Percentiles rank a stretch among this genome's conserved stretches.
Evolutionary conservation across 2,888 invertebrate species (phyloP).

Genomic region (Ochropleura leucogaster): DNA sequence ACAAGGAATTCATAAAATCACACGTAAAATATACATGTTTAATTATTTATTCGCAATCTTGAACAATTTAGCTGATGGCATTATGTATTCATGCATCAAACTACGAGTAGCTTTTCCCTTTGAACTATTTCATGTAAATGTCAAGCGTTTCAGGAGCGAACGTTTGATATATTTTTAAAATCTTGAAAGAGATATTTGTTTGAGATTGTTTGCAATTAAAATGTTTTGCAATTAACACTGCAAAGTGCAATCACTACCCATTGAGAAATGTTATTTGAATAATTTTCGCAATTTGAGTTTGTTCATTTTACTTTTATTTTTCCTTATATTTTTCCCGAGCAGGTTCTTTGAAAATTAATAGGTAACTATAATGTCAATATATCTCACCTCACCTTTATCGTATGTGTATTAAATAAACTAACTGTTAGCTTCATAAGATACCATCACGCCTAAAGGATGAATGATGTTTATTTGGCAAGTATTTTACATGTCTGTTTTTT

Average conservation of each 20-base stretch:
- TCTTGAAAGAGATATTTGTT: slow-evolving; percentile 23
- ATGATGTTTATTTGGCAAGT: no score
- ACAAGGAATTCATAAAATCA: neutral
- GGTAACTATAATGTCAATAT: no score
- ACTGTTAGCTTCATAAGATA: no score
- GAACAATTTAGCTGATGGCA: neutral
- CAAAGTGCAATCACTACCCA: slow-evolving; percentile 24
- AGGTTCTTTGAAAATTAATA: no score
- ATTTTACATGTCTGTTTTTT: no score
- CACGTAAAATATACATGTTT: neutral
- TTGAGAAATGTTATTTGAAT: slow-evolving; percentile 26
- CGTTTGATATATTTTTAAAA: slow-evolving; percentile 26
- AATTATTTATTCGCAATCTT: neutral
- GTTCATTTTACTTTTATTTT: neutral
- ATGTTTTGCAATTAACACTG: slow-evolving; percentile 25
- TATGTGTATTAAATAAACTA: no score
- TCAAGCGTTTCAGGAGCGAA: neutral
- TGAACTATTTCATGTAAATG: neutral
- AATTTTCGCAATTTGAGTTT: slow-evolving; percentile 25
- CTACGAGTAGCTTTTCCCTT: neutral
- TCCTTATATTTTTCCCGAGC: no score
- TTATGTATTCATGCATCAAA: neutral
- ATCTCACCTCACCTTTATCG: no score
- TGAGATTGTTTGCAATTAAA: slow-evolving; percentile 43
- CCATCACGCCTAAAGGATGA: no score